Base-by-base conservation (phyloP, 2,888 invertebrate species). In the Protodeltote pygarga region DNA sequence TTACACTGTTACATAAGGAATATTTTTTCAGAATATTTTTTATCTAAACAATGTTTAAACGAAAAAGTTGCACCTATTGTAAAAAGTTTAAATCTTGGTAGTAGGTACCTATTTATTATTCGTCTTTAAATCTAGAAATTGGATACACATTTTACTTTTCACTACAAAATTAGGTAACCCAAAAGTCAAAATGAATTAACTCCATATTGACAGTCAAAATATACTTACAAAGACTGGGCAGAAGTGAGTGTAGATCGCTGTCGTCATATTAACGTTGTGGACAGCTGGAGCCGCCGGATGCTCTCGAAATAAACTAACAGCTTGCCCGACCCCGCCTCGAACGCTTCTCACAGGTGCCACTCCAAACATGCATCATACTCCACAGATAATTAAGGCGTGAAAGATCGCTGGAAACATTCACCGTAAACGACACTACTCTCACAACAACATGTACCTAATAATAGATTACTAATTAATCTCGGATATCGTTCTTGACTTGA, bases 201-300 rank as follows among this genome's bases (percentile, higher is more conserved):
- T 64, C 53, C 62, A 71, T 73, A 79, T 79, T 83, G 84, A 82
- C 83, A 75, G 82, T 85, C 85, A 85, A 85, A 84, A 85, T 83
- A 83, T 82, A 76, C 76, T 77, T 76, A 72, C 66, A 63, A 76
- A 80, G 79, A 82, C 79, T 77, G 81, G 79, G 67, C 66, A 63
- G 73, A 83, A 83, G 81, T 87, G 87, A 76, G 76, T 67, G 73
- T 71, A 69, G 65, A 63, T 75, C 73, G 76, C 78, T 83, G 88
- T 86, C 88, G 75, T 83, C 87, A 82, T 88, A 85, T 87, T 85
- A 88, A 87, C 85, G 78, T 64, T 68, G 75, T 54, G 84, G 87
- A 85, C 91, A 89, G 89, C 88, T 87, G 89, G 66, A 75, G 60
- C 71, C 76, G 74, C 81, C 89, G 91, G 91, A 91, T 87, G 86